Conservation (phyloP, 2,113 vertebrate genomes). For the Leucopsar rothschildi region DNA sequence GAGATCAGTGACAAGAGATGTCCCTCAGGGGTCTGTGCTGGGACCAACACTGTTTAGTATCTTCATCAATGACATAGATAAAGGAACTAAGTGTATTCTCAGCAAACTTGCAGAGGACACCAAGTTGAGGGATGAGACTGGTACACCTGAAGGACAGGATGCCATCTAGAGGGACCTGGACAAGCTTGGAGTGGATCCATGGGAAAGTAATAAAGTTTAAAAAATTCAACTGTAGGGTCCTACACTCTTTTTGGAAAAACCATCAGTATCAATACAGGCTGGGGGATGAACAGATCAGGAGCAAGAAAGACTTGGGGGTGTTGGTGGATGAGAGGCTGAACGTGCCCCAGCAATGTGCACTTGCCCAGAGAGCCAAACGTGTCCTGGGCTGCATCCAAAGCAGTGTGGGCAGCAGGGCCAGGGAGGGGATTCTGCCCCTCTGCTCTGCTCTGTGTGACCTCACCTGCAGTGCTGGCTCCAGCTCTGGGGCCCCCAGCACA, state of each 20-base stretch:
- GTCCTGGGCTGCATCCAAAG: neutral
- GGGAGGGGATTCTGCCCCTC: neutral
- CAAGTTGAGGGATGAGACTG: neutral
- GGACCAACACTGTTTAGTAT: neutral
- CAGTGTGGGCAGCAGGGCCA: accelerated
- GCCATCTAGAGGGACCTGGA: neutral
- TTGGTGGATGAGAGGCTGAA: neutral
- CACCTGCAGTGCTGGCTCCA: too few species aligned
- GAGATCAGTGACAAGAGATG: neutral
- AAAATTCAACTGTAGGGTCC: neutral
- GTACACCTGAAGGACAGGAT: neutral
- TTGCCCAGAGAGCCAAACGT: accelerated
- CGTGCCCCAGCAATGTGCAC: accelerated
- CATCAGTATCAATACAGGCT: neutral
- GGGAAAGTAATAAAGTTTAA: neutral
- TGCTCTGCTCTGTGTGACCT: too few species aligned
- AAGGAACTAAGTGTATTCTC: neutral
- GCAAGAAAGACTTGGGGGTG: neutral
- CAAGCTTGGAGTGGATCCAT: neutral
- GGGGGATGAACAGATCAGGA: neutral
- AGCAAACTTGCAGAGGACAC: neutral
- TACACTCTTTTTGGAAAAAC: neutral
- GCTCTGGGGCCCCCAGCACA: neutral
- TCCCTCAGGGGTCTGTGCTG: neutral
- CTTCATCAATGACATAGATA: neutral